phyloP scores from a whole-genome alignment of 92 coral and sea anemone species.

The Phymanthus crucifer region DNA sequence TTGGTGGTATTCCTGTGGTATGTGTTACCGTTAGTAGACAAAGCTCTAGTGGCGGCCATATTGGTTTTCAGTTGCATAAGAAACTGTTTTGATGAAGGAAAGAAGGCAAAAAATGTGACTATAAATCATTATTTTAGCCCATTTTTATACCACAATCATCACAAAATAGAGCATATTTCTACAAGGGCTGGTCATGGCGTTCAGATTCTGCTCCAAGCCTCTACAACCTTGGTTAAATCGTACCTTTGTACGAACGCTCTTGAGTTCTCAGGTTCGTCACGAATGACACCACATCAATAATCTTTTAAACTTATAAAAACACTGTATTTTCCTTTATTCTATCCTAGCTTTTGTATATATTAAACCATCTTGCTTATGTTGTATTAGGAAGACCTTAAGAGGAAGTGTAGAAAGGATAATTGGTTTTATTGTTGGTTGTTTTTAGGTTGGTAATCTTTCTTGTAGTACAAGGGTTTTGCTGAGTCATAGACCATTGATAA shows the following conservation, averaged over 20 bases:
- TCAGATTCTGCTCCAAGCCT: slow-evolving; percentile 30
- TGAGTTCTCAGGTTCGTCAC: slow-evolving; percentile 21
- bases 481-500: slow-evolving; percentile 38
- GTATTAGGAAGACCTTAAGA: neutral
- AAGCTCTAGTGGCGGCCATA: slow-evolving; percentile 37
- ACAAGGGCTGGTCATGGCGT: slow-evolving; percentile 22
- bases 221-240: slow-evolving; percentile 22
- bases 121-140: neutral
- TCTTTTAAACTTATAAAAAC: neutral
- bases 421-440: neutral
- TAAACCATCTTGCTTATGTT: neutral
- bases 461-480: slow-evolving; percentile 47
- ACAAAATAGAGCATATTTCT: neutral
- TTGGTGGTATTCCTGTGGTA: slow-evolving; percentile 14
- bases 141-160: neutral
- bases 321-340: neutral
- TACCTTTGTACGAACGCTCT: slow-evolving; percentile 1
- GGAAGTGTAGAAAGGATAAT: neutral
- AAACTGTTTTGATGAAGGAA: neutral
- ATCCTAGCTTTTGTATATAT: neutral
- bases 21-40: neutral
- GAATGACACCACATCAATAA: neutral
- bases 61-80: slow-evolving; percentile 39
- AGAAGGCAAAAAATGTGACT: slow-evolving; percentile 7
- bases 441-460: slow-evolving; percentile 34